phyloP scores from a whole-genome alignment of 2,888 invertebrate species.

The Cancer borealis region DNA sequence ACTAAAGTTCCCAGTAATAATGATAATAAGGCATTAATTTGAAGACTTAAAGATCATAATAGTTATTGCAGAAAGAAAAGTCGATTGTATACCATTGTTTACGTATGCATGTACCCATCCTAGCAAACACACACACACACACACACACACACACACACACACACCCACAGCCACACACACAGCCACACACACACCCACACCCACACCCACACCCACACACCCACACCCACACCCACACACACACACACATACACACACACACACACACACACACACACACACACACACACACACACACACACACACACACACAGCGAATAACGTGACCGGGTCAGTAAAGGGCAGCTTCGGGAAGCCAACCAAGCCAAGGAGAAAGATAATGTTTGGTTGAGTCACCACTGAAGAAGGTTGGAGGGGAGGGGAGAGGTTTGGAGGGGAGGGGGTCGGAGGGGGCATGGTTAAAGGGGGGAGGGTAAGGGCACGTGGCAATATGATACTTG shows the following conservation, averaged over 20 bases:
- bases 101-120: background rate
- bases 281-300: conserved; percentile 32
- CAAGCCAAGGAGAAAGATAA: background rate
- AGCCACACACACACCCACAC: background rate
- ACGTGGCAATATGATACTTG: background rate
- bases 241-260: background rate
- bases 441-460: too few relatives aligned
- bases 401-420: too few relatives aligned
- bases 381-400: background rate
- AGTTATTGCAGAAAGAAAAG: background rate
- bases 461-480: background rate
- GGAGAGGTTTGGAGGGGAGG: too few relatives aligned
- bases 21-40: background rate
- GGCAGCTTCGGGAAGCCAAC: background rate
- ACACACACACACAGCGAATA: background rate
- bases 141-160: background rate
- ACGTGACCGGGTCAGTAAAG: background rate
- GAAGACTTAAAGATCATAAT: background rate
- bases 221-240: background rate
- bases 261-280: conserved; percentile 27
- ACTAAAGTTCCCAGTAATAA: background rate
- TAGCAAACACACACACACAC: background rate
- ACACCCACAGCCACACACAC: background rate
- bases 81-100: background rate
- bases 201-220: background rate